Base-by-base conservation (phyloP, 2,113 vertebrate species). In the Cebus imitator region DNA sequence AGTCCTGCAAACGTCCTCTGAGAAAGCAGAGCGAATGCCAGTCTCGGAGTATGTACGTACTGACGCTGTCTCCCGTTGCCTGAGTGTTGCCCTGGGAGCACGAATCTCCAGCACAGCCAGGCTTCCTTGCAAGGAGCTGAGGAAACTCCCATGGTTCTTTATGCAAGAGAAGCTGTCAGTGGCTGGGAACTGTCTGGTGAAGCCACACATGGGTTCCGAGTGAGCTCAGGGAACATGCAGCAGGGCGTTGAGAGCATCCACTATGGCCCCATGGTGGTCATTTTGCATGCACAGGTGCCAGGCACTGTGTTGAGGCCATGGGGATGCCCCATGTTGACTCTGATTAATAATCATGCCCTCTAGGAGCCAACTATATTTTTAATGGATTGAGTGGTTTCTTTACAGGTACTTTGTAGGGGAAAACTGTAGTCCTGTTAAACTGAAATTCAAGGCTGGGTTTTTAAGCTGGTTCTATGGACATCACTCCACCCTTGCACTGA, bases 31-130 rank as follows among this genome's bases (percentile, higher is more conserved):
- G 21, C 25, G 9, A 52, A n/a, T 14, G 14, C 25, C 20, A 17
- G 6, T 1, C 17, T 14, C 0, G 0, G 12, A 40, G 40, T 23
- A 0, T 58, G 30, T 27, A 37, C 16, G 4, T 35, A 14, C 13
- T 13, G 10, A 25, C 17, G 9, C 40, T 75, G 2, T 6, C 18
- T n/a, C n/a, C 12, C 18, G 3, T 2, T 8, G 20, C 18, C 1
- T 18, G 84, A 89, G 7, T 7, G 18, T 40, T n/a, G 18, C 32
- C n/a, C 35, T 30, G 0, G 23, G 21, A 43, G 32, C 48, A 81
- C 37, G n/a, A 32, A 45, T 35, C 66, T 20, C 43, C 4, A 18
- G 25, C 12, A 8, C 10, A 21, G 25, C 20, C 23, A 23, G 45
- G 35, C 27, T 58, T 48, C 50, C 45, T 45, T 16, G 18, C n/a